Percentiles rank a stretch among this genome's conserved stretches.
These are phyloP conservation scores for Monochamus saltuarius DNA, from an alignment of 1,140 invertebrate genomes.

Conservation along the genomic window DNA sequence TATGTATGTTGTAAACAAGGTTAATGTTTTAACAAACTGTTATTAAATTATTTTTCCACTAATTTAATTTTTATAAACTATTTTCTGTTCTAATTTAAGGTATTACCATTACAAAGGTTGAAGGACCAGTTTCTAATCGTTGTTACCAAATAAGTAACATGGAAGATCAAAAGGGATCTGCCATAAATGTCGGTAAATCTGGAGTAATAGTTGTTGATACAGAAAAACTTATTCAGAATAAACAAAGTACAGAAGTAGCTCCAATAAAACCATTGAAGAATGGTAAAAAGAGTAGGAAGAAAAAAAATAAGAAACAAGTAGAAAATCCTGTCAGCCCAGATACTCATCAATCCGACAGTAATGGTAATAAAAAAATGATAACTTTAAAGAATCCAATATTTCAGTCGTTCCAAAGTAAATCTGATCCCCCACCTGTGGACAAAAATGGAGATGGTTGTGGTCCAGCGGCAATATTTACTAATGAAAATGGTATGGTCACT, in stretches of 20 bases:
- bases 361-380: slow-evolving; percentile 57
- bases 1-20: too few relatives aligned
- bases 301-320: slow-evolving; percentile 57
- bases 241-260: slow-evolving; percentile 21
- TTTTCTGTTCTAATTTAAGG: slow-evolving; percentile 28
- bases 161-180: slow-evolving; percentile 45
- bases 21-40: too few relatives aligned
- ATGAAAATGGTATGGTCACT: slow-evolving; percentile 77
- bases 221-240: slow-evolving; percentile 55
- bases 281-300: slow-evolving; percentile 57
- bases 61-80: slow-evolving; percentile 6
- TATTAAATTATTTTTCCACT: too few relatives aligned
- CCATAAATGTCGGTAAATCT: slow-evolving; percentile 50
- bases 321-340: slow-evolving; percentile 41
- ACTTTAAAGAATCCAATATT: slow-evolving; percentile 75
- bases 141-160: slow-evolving; percentile 54
- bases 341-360: not conserved
- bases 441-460: slow-evolving; percentile 37
- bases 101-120: slow-evolving; percentile 80
- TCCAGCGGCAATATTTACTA: slow-evolving; percentile 68
- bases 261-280: slow-evolving; percentile 18
- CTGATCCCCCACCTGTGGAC: slow-evolving; percentile 27
- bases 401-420: slow-evolving; percentile 51
- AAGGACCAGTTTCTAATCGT: slow-evolving; percentile 56
- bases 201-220: slow-evolving; percentile 68